Evolutionary conservation across 37 sponge, comb jelly and placozoan species (phyloP), one percentile per base, ranked within the genome.

Genomic region (Crambe crambe): DNA sequence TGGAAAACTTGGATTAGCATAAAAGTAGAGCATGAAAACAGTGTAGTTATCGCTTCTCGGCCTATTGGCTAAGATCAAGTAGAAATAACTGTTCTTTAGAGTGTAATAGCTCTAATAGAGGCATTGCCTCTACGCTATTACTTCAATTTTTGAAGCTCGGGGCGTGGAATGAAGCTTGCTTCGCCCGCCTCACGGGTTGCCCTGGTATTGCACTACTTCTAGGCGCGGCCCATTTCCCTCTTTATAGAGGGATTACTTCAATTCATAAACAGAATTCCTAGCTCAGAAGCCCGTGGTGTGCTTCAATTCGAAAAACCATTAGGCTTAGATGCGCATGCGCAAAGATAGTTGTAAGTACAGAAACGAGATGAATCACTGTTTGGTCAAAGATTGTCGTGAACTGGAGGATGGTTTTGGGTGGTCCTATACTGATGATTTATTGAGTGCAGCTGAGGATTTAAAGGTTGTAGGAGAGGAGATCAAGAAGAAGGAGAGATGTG

Each of bases 41-140:
- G 26, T 29, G 12, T 12, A 37, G 10, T 70, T 38, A 75, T 76
- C 64, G 77, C 77, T 67, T 78, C 79, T 78, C 79, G 68, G 79
- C 68, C 67, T 67, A 35, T 41, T 68, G 68, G 79, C 79, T 78
- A 78, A 67, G 79, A 78, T 67, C 68, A 78, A 76, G 77, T 76
- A 76, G 77, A 76, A 71, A 73, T 37, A 72, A 65, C 65, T 65
- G 56, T 66, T 72, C 60, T 85, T 75, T 39, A 47, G 71, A 62
- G 72, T 72, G 26, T 76, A 73, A 87, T 66, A 66, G 60, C 42
- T 73, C 63, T 36, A 70, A 85, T 35, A 18, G 21, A 12, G 42
- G 30, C 40, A 62, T 62, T 30, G 63, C 25, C 63, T 20, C 37
- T 35, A 76, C 30, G 77, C 61, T 60, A 60, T 76, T 37, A 73